Evolutionary conservation across 2,113 vertebrate species (phyloP).

Genomic region (Bubalus kerabau): DNA sequence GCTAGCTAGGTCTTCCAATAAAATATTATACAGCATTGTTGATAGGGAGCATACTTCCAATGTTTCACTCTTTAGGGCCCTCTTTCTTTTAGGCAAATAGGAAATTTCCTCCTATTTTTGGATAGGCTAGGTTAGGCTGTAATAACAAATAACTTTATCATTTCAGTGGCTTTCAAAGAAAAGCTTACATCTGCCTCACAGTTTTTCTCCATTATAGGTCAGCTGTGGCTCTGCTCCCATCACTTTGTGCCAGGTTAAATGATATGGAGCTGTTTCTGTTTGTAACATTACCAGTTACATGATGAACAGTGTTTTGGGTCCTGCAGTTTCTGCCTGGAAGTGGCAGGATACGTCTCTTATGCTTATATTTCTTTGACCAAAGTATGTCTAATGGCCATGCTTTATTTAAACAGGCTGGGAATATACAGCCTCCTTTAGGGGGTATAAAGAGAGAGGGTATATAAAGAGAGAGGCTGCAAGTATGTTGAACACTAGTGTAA

Average conservation of each 20-base stretch:
- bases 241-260: neutral
- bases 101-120: neutral
- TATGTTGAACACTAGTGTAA: neutral
- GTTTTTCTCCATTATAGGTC: neutral
- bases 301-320: neutral
- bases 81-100: neutral
- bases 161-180: neutral
- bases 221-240: neutral
- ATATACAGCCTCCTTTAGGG: neutral
- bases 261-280: neutral
- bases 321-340: neutral
- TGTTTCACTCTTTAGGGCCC: neutral
- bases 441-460: too few species aligned
- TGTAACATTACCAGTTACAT: neutral
- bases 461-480: neutral
- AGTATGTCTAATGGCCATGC: neutral
- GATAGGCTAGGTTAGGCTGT: neutral
- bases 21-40: neutral
- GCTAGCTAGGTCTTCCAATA: neutral
- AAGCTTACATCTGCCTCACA: neutral
- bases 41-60: neutral
- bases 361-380: neutral
- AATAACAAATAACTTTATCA: neutral
- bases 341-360: neutral
- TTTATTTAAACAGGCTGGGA: neutral